phyloP scores from a whole-genome alignment of 1,140 invertebrate species.

The Drosophila pallidifrons region DNA sequence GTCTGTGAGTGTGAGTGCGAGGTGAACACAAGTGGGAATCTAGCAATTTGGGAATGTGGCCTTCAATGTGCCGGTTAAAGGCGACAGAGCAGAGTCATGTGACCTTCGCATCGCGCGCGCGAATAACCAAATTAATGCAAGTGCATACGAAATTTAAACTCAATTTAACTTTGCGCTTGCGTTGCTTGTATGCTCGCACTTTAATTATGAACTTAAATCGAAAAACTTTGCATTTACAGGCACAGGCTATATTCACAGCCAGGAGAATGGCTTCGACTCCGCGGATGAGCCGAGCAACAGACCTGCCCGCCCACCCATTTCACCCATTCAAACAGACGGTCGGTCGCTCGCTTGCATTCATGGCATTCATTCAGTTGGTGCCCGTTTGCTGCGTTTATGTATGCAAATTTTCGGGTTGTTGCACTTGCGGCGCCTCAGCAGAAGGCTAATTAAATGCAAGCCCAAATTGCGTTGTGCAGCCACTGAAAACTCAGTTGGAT shows the following conservation, averaged over 20 bases:
- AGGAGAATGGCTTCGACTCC: conserved; percentile 47
- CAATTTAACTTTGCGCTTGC: conserved; percentile 69
- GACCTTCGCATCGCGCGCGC: conserved; percentile 57
- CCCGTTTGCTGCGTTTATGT: conserved; percentile 36
- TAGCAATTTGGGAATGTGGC: conserved; percentile 8
- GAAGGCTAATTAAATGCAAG: conserved; percentile 74
- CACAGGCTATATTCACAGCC: neutral
- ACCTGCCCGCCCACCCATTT: neutral
- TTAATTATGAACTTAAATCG: conserved; percentile 84
- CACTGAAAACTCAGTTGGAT: conserved; percentile 55
- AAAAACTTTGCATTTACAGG: conserved; percentile 77
- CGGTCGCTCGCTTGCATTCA: conserved; percentile 47
- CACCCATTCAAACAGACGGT: conserved; percentile 69
- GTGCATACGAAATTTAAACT: conserved; percentile 71
- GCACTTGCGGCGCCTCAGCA: conserved; percentile 71
- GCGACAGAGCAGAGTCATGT: conserved; percentile 36
- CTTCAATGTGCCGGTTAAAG: conserved; percentile 37
- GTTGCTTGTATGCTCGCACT: conserved; percentile 54
- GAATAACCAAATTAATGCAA: conserved; percentile 60
- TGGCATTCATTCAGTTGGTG: conserved; percentile 56
- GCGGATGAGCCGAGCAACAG: neutral
- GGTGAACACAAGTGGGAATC: neutral
- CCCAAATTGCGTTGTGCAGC: conserved; percentile 55
- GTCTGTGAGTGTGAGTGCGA: neutral
- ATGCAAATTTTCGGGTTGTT: conserved; percentile 76